Evolutionary conservation across 1,140 invertebrate species (phyloP).

Genomic region (Carposina sasakii): DNA sequence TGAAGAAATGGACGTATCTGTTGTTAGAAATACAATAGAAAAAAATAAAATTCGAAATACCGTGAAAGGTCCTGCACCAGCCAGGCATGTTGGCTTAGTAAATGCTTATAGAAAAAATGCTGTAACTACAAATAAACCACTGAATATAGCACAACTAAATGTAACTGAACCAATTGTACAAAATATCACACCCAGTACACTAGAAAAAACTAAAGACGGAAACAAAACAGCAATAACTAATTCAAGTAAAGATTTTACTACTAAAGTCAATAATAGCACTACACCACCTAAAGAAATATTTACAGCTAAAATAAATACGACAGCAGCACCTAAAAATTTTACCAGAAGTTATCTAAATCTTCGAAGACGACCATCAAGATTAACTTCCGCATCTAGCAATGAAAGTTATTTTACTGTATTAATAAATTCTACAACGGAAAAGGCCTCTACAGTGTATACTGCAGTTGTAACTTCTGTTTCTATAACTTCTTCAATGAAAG

Average conservation of each 20-base stretch:
- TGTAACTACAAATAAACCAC: conserved; percentile 46
- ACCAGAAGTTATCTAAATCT: conserved; percentile 56
- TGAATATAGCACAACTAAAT: conserved; percentile 36
- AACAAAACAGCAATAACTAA: conserved; percentile 23
- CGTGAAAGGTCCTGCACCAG: conserved; percentile 63
- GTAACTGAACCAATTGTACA: conserved; percentile 40
- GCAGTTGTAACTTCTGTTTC: conserved; percentile 71
- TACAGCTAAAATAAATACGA: conserved; percentile 31
- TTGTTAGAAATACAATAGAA: conserved; percentile 70
- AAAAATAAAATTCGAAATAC: conserved; percentile 71
- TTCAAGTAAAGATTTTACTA: conserved; percentile 17
- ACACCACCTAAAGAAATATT: conserved; percentile 23
- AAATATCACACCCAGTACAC: conserved; percentile 33
- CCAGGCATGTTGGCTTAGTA: conserved; percentile 57
- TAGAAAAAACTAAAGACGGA: conserved; percentile 36
- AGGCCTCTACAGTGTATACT: conserved; percentile 64
- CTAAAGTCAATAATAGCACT: conserved; percentile 23
- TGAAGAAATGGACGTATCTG: conserved; percentile 71
- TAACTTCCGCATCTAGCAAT: conserved; percentile 42
- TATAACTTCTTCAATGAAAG: conserved; percentile 67
- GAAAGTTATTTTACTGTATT: conserved; percentile 34
- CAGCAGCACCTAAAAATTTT: conserved; percentile 41
- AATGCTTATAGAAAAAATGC: conserved; percentile 66
- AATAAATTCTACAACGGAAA: conserved; percentile 52
- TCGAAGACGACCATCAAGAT: conserved; percentile 46